Evolutionary conservation across 2,888 invertebrate species (phyloP).

Genomic region (Papilio gigon): DNA sequence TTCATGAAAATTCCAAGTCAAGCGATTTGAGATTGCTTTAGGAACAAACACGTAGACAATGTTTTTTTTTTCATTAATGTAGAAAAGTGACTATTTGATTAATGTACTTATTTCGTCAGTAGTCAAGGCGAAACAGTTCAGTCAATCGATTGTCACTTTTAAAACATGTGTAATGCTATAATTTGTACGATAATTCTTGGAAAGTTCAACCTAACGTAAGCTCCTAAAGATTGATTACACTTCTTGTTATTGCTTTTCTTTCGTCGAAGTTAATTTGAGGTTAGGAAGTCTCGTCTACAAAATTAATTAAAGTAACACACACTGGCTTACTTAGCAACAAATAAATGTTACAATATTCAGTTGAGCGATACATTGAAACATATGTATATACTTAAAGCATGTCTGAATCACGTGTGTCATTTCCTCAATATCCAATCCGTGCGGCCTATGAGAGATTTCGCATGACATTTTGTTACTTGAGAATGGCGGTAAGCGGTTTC

Average conservation of each 20-base stretch:
- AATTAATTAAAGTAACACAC: background rate
- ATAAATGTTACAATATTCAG: background rate
- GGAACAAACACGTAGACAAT: no score
- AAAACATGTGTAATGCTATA: conserved; percentile 18
- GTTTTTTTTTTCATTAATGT: no score
- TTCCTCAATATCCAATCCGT: conserved; percentile 78
- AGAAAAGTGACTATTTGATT: conserved; percentile 13
- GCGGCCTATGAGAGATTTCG: conserved; percentile 67
- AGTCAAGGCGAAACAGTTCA: conserved; percentile 25
- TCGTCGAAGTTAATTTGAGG: background rate
- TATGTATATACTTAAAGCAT: conserved; percentile 67
- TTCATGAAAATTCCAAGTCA: no score
- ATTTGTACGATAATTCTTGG: conserved; percentile 28
- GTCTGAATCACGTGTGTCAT: conserved; percentile 78
- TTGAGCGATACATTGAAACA: conserved; percentile 41
- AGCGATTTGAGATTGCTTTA: no score
- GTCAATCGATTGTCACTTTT: conserved; percentile 6
- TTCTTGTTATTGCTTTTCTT: conserved; percentile 18
- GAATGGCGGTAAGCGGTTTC: conserved; percentile 44
- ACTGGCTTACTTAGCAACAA: background rate
- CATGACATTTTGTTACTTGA: conserved; percentile 24
- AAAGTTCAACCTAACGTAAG: conserved; percentile 17
- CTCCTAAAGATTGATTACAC: conserved; percentile 25
- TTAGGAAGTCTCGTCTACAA: conserved; percentile 44
- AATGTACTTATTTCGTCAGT: conserved; percentile 17